A percentile compares a stretch with the other conserved stretches of the same genome.
Conservation (phyloP, 2,797 vertebrate genomes). For the Todus mexicanus region DNA sequence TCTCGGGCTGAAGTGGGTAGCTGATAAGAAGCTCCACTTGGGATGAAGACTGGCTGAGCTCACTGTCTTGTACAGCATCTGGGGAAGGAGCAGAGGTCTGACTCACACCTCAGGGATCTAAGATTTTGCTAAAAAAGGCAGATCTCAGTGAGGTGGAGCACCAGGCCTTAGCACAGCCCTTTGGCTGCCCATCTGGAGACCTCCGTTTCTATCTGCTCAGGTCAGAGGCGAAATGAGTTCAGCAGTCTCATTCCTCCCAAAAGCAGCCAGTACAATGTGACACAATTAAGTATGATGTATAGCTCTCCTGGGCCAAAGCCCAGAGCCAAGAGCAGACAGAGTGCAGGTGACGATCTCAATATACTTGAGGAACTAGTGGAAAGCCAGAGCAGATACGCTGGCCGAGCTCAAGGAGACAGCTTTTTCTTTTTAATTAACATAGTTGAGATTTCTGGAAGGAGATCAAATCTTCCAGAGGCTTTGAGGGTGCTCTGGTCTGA, state of each 20-base stretch:
- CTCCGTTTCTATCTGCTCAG: neutral
- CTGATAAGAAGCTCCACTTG: constrained; percentile 6
- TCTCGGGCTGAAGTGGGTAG: neutral
- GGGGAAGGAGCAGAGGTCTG: neutral
- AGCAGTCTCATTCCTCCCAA: neutral
- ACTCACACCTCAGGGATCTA: neutral
- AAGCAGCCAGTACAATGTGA: neutral
- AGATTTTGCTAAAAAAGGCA: neutral
- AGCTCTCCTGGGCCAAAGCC: neutral
- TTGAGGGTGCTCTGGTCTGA: neutral
- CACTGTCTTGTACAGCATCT: neutral
- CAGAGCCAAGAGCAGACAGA: neutral
- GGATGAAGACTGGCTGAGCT: neutral
- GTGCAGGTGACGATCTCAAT: neutral
- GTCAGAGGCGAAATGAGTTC: constrained; percentile 29
- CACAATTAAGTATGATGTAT: neutral
- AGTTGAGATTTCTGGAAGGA: neutral
- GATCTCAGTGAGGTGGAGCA: neutral
- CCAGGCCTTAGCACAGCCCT: neutral
- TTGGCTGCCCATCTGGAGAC: neutral
- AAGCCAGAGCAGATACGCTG: neutral
- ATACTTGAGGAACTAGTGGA: neutral
- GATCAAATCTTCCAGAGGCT: neutral
- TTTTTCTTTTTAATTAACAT: neutral
- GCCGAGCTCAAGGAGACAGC: neutral